These are phyloP conservation scores for Ormyrus pomaceus DNA, from an alignment of 2,888 invertebrate genomes.

Conservation along the genomic window DNA sequence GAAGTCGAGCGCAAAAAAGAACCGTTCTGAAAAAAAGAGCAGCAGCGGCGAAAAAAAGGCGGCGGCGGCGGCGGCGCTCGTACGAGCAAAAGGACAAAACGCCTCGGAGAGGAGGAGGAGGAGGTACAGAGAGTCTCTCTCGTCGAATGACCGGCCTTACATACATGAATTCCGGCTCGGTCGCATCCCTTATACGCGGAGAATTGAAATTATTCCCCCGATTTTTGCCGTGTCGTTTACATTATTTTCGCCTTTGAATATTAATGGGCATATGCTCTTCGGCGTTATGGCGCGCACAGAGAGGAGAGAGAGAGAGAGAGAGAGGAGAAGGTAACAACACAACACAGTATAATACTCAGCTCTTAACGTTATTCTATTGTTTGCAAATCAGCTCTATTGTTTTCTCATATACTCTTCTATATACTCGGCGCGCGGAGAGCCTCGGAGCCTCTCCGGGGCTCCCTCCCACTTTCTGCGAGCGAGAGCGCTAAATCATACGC, in stretches of 20 bases:
- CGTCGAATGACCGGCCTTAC: constrained; percentile 37
- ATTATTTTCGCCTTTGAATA: constrained; percentile 76
- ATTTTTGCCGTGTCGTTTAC: constrained; percentile 76
- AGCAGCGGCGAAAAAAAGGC: constrained; percentile 30
- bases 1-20: background rate
- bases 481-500: constrained; percentile 20
- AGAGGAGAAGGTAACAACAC: constrained; percentile 72
- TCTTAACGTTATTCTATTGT: constrained; percentile 76
- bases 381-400: constrained; percentile 76
- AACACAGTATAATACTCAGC: constrained; percentile 72
- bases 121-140: constrained; percentile 41
- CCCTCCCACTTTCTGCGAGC: background rate
- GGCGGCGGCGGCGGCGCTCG: constrained; percentile 33
- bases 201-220: constrained; percentile 75
- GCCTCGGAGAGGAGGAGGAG: constrained; percentile 2
- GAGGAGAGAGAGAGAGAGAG: constrained; percentile 12
- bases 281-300: constrained; percentile 70
- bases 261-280: constrained; percentile 75
- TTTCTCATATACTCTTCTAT: constrained; percentile 73
- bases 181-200: constrained; percentile 58
- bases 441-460: constrained; percentile 29
- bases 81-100: constrained; percentile 18
- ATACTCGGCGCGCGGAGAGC: constrained; percentile 58
- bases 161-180: constrained; percentile 57
- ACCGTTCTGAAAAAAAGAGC: background rate